Evolutionary conservation across 2,888 invertebrate species (phyloP), one percentile per base, ranked within the genome.

Genomic region (Idaea straminata): DNA sequence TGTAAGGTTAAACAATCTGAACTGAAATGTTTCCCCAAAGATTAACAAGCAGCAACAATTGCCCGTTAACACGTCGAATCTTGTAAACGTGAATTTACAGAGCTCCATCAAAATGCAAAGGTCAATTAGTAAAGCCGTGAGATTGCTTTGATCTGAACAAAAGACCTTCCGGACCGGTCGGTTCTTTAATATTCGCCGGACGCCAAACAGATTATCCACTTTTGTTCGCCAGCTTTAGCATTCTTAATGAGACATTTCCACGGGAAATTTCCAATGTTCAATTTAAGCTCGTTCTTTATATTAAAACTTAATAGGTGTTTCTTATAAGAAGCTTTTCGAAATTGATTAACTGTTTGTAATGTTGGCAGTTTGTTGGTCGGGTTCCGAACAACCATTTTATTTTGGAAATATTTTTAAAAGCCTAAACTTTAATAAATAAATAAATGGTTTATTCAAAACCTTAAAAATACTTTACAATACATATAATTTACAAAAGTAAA

Each of bases 201-300:
- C 84, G 84, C 81, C 82, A 83, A 85, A 85, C 84, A 87, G 89
- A 89, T 89, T 90, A 91, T 86, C 86, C 86, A 88, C 88, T 89
- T 87, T 86, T 87, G 84, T 85, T 87, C 81, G 80, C 81, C 78
- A 77, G 85, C 84, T 88, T 88, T 84, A 83, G 86, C 83, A 89
- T 89, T 86, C 85, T 85, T 86, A 89, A 89, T 88, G 84, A 89
- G 87, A 83, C 80, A 80, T 83, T 83, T 83, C 77, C 77, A 79
- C 77, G 78, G 74, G 79, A 82, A 82, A 81, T 83, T 84, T 82
- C 78, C 82, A 83, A 84, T 81, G 77, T 77, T 77, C 75, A 75
- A 77, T 77, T 76, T 76, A 73, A 74, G 73, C 80, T 76, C 72
- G 73, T 76, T 72, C 75, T 72, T 69, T 73, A 66, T 76, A 76